phyloP scores from a whole-genome alignment of 2,113 vertebrate genomes.

The Rattus rattus region DNA sequence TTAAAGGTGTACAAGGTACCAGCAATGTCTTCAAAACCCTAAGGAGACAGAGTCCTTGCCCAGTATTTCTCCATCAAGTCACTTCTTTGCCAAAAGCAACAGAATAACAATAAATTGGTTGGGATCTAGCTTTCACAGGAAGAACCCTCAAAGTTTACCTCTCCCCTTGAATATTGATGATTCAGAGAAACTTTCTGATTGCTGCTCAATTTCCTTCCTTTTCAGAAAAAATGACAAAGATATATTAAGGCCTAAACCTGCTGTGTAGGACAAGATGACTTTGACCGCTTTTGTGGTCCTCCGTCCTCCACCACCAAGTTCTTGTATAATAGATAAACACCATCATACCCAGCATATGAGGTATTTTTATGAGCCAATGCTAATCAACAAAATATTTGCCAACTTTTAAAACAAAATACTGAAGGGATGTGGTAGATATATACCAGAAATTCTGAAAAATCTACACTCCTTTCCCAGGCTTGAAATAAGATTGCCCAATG shows the following conservation, averaged over 20 bases:
- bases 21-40: slow-evolving; percentile 6
- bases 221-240: not conserved
- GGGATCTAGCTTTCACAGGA: slow-evolving; percentile 27
- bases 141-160: not conserved
- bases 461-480: not conserved
- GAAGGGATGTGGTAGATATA: not conserved
- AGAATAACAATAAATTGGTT: not conserved
- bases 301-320: not conserved
- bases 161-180: slow-evolving; percentile 4
- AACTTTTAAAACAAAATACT: not conserved
- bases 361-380: not conserved
- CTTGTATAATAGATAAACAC: not conserved
- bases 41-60: not conserved
- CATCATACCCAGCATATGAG: not conserved
- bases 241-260: not conserved
- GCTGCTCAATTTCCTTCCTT: not conserved
- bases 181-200: not conserved
- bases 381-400: not conserved
- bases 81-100: not conserved
- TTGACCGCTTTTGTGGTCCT: not conserved
- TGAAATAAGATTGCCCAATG: not conserved
- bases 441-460: not conserved
- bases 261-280: not conserved
- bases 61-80: not conserved
- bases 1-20: slow-evolving; percentile 52